Percentiles rank a stretch among this genome's conserved stretches.
Conservation (phyloP, 1,140 invertebrate species). For the Scaptomyza hsui region DNA sequence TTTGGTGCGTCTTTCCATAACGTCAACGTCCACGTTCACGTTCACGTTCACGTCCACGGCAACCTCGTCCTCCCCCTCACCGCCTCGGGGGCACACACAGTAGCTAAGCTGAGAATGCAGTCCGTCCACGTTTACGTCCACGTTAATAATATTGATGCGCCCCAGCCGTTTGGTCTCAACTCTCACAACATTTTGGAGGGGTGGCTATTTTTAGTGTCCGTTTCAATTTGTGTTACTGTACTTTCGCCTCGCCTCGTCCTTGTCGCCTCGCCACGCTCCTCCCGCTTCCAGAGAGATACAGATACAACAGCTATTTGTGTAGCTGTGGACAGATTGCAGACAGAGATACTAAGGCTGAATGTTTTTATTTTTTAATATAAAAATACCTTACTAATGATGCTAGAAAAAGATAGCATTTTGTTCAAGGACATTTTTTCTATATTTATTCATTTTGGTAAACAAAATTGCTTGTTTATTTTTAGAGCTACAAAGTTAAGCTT, state of each 20-base stretch:
- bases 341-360: not conserved
- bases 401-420: no score
- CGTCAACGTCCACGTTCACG: slow-evolving; percentile 46
- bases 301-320: not conserved
- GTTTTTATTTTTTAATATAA: no score
- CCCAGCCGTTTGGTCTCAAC: slow-evolving; percentile 58
- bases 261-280: slow-evolving; percentile 27
- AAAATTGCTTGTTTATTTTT: no score
- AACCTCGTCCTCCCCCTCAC: slow-evolving; percentile 5
- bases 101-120: slow-evolving; percentile 2
- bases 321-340: slow-evolving; percentile 5
- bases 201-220: slow-evolving; percentile 80
- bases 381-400: no score
- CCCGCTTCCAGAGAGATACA: not conserved
- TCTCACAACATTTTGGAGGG: slow-evolving; percentile 31
- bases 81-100: slow-evolving; percentile 1
- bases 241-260: no score
- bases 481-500: no score
- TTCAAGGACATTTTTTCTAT: no score
- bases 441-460: no score
- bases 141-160: slow-evolving; percentile 60
- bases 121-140: not conserved
- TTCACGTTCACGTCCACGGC: not conserved
- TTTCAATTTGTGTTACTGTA: slow-evolving; percentile 76
- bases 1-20: slow-evolving; percentile 45